Evolutionary conservation across 2,888 invertebrate genomes (phyloP).

Genomic region (Cybosia mesomella): DNA sequence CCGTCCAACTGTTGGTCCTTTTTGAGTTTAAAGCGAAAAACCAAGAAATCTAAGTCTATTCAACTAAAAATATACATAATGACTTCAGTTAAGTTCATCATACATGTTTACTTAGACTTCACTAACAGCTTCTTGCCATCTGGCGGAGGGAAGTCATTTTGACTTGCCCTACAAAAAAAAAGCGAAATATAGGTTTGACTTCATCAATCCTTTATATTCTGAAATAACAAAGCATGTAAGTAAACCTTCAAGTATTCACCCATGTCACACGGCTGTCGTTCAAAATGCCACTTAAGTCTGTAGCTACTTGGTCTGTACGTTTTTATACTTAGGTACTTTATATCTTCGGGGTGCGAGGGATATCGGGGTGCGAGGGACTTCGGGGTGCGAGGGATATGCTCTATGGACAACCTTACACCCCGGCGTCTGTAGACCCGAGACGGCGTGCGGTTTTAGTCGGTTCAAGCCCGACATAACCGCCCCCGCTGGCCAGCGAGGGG

Average conservation of each 20-base stretch:
- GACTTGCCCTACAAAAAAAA: neutral
- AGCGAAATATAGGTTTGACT: conserved; percentile 2
- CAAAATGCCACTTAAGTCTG: neutral
- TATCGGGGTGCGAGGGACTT: no score
- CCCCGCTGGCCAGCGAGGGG: no score
- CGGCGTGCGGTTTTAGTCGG: no score
- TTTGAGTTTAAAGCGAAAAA: neutral
- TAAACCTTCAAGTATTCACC: conserved; percentile 12
- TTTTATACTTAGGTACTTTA: no score
- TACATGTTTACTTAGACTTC: neutral
- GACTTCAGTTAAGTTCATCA: neutral
- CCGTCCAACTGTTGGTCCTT: neutral
- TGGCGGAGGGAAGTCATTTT: neutral
- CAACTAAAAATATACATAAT: neutral
- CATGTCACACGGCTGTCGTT: conserved; percentile 1
- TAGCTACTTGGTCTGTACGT: neutral
- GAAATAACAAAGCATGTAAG: conserved; percentile 1
- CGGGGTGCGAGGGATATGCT: no score
- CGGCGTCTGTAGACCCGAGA: no score
- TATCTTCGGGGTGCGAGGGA: no score
- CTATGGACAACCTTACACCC: no score
- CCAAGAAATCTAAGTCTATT: neutral
- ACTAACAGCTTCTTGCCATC: neutral
- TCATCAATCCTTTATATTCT: conserved; percentile 4
- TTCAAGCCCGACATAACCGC: no score